phyloP scores from a whole-genome alignment of 2,797 vertebrate genomes.

The Poecilia velifera region DNA sequence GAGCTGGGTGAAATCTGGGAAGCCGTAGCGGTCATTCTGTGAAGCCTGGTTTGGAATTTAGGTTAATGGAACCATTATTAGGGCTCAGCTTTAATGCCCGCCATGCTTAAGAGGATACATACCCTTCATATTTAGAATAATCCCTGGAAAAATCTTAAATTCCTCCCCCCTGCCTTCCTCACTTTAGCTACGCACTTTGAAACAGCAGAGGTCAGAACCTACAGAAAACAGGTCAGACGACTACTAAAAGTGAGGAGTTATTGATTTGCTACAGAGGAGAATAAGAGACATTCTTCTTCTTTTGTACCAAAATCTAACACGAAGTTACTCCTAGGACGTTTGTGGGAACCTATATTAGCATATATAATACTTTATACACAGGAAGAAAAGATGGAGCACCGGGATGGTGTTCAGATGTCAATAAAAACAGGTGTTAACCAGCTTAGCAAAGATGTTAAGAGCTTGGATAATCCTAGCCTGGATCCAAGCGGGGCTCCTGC shows the following conservation, averaged over 20 bases:
- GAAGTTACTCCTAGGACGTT: conserved; percentile 9
- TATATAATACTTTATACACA: conserved; percentile 21
- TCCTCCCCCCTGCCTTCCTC: conserved; percentile 51
- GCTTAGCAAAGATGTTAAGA: conserved; percentile 81
- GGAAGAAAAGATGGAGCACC: conserved; percentile 43
- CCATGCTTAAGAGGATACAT: conserved; percentile 69
- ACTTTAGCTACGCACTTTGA: conserved; percentile 56
- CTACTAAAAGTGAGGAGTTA: conserved; percentile 45
- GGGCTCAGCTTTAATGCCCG: conserved; percentile 71
- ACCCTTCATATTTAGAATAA: conserved; percentile 72
- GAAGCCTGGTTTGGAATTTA: conserved; percentile 70
- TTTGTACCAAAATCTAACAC: conserved; percentile 19
- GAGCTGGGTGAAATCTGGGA: conserved; percentile 65
- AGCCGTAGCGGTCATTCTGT: conserved; percentile 72
- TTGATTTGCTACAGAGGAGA: not conserved
- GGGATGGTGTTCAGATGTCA: conserved; percentile 76
- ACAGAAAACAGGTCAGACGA: conserved; percentile 46
- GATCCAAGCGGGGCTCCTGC: conserved; percentile 70
- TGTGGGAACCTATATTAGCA: conserved; percentile 26
- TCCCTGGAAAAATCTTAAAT: conserved; percentile 72
- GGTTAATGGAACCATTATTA: conserved; percentile 79
- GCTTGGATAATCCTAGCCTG: conserved; percentile 79
- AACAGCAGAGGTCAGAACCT: conserved; percentile 48
- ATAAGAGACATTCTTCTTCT: not conserved
- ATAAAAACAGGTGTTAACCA: conserved; percentile 86